Evolutionary conservation across 2,888 invertebrate genomes (phyloP).

Genomic region (Andricus quercusramuli): DNA sequence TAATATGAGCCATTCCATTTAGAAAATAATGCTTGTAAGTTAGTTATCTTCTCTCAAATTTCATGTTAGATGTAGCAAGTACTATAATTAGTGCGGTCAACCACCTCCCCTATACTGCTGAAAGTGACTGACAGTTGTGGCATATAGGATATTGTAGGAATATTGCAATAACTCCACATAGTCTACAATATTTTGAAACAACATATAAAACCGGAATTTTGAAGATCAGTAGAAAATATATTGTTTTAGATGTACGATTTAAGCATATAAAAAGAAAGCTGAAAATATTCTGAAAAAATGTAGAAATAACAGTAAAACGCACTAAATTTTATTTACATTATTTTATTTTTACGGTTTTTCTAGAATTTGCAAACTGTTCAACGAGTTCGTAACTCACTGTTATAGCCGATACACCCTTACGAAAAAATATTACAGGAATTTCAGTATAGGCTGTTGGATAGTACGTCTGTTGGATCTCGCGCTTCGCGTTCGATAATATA

Average conservation of each 20-base stretch:
- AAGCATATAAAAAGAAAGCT: too few species aligned
- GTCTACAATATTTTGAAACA: neutral
- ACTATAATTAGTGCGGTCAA: conserved; percentile 46
- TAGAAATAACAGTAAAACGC: too few species aligned
- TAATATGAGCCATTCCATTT: neutral
- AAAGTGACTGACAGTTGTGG: conserved; percentile 32
- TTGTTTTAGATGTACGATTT: neutral
- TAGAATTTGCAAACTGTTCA: too few species aligned
- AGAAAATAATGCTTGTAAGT: conserved; percentile 18
- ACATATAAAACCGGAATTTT: neutral
- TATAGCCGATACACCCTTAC: too few species aligned
- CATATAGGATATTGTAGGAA: neutral
- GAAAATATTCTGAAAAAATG: too few species aligned
- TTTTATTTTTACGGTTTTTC: too few species aligned
- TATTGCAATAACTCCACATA: neutral
- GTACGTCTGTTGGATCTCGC: too few species aligned
- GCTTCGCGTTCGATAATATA: too few species aligned
- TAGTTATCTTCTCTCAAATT: conserved; percentile 38
- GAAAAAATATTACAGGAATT: too few species aligned
- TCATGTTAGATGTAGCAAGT: conserved; percentile 28
- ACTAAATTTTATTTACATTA: too few species aligned
- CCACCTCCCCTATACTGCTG: conserved; percentile 14
- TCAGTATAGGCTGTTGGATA: too few species aligned
- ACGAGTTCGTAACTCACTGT: too few species aligned
- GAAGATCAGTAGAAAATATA: neutral